Percentiles rank a stretch among this genome's conserved stretches.
These are phyloP conservation scores for Lichenostomus cassidix DNA, from an alignment of 2,113 vertebrate genomes.

Conservation along the genomic window DNA sequence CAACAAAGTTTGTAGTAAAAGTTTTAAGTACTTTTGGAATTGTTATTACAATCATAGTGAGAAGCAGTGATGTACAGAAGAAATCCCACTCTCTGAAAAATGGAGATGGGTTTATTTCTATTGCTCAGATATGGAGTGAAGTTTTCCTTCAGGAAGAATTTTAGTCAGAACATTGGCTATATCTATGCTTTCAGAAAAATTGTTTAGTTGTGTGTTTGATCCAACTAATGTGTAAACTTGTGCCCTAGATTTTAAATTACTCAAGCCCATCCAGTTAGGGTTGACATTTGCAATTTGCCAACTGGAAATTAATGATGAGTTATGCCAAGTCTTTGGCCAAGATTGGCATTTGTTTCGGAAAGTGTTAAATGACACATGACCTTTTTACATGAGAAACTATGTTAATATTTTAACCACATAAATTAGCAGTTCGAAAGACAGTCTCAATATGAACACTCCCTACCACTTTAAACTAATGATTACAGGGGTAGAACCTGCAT, in stretches of 20 bases:
- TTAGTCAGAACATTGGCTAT: not conserved
- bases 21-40: slow-evolving; percentile 41
- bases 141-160: not conserved
- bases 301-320: not conserved
- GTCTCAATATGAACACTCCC: not conserved
- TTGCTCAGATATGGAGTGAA: not conserved
- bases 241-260: not conserved
- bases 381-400: not conserved
- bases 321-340: not conserved
- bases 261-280: not conserved
- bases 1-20: slow-evolving; percentile 10
- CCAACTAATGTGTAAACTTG: not conserved
- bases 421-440: not conserved
- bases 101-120: not conserved
- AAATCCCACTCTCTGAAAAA: not conserved
- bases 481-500: not conserved
- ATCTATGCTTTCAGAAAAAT: not conserved
- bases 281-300: not conserved
- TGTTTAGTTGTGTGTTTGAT: accelerated
- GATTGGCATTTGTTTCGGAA: not conserved
- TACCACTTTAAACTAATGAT: not conserved
- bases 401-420: not conserved
- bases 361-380: not conserved
- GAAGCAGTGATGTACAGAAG: not conserved
- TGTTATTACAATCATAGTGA: not conserved